phyloP scores from a whole-genome alignment of 35 echinoderm and acorn worm species.

The Apostichopus californicus region DNA sequence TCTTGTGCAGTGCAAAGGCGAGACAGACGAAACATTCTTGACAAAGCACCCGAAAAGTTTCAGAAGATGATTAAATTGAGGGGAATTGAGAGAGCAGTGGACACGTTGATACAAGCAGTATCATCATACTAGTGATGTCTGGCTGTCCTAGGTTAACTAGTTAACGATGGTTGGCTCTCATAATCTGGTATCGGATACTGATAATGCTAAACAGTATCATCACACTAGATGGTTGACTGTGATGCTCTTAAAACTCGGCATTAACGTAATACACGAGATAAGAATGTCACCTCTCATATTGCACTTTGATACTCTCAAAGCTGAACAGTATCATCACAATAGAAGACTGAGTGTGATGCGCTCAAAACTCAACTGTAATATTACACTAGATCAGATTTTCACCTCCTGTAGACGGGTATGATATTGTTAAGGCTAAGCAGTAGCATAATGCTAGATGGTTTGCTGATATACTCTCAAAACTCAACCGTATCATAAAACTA shows the following conservation, averaged over 20 bases:
- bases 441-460: not conserved
- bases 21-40: slow-evolving; percentile 36
- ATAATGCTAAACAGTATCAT: too few relatives aligned
- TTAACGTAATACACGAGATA: too few relatives aligned
- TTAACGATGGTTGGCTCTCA: too few relatives aligned
- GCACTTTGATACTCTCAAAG: not conserved
- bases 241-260: too few relatives aligned
- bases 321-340: not conserved
- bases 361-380: too few relatives aligned
- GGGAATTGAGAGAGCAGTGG: slow-evolving; percentile 39
- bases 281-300: not conserved
- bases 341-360: not conserved
- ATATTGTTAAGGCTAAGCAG: not conserved
- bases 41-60: slow-evolving; percentile 46
- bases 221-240: too few relatives aligned
- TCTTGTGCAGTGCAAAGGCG: slow-evolving; percentile 12
- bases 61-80: slow-evolving; percentile 34
- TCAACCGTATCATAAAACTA: too few relatives aligned
- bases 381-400: too few relatives aligned
- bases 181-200: too few relatives aligned
- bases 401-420: not conserved
- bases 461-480: not conserved
- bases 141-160: too few relatives aligned
- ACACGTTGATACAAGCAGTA: slow-evolving; percentile 22
- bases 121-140: too few relatives aligned